phyloP scores from a whole-genome alignment of 1,140 invertebrate genomes.

The Acromyrmex echinatior region DNA sequence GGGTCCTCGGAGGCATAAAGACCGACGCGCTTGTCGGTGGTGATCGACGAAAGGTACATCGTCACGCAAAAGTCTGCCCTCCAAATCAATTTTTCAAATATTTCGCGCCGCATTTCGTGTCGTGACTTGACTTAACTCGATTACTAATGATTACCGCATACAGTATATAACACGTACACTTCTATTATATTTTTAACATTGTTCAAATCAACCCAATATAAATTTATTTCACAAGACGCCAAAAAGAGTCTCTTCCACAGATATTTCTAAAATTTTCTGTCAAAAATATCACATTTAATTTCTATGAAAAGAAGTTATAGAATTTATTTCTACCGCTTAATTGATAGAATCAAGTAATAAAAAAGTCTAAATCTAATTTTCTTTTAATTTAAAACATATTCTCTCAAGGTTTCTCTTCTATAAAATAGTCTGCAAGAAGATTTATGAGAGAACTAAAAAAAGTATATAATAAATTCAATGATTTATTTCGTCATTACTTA shows the following conservation, averaged over 20 bases:
- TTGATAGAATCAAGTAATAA: not conserved
- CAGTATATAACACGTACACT: not conserved
- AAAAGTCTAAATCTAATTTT: slow-evolving; percentile 3
- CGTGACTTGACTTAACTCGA: slow-evolving; percentile 20
- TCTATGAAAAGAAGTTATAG: not conserved
- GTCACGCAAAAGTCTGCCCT: slow-evolving; percentile 38
- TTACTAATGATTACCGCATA: slow-evolving; percentile 40
- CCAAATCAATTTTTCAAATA: slow-evolving; percentile 39
- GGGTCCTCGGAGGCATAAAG: slow-evolving; percentile 10
- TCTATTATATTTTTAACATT: slow-evolving; percentile 14
- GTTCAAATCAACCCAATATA: not conserved
- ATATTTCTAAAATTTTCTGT: not conserved
- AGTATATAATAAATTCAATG: too few species aligned
- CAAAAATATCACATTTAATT: not conserved
- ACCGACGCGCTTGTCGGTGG: slow-evolving; percentile 35
- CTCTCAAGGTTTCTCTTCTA: not conserved
- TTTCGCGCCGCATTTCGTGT: slow-evolving; percentile 20
- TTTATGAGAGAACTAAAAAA: too few species aligned
- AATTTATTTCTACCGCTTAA: slow-evolving; percentile 4
- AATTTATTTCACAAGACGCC: not conserved
- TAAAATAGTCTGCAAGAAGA: too few species aligned
- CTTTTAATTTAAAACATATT: not conserved
- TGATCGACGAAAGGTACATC: slow-evolving; percentile 48
- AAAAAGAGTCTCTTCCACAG: not conserved
- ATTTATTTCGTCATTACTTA: too few species aligned